These are phyloP conservation scores for Meloidogyne chitwoodi DNA, from an alignment of 1,140 invertebrate genomes.

Conservation along the genomic window DNA sequence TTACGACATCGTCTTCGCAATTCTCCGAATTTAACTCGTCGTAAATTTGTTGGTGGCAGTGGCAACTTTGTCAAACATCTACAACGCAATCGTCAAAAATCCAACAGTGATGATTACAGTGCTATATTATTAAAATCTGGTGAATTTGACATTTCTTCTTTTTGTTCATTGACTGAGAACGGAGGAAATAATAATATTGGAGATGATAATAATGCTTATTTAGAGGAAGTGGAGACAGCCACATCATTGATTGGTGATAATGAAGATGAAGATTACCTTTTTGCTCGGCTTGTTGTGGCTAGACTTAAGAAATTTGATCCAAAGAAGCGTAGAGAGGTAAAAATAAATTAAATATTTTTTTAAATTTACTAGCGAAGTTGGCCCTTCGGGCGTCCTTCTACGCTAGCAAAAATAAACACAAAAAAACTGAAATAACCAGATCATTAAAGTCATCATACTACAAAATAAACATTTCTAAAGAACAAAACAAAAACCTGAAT, in stretches of 20 bases:
- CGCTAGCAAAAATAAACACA: too few species aligned
- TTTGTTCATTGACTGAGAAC: neutral
- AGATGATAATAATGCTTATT: neutral
- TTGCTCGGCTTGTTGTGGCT: slow-evolving; percentile 50
- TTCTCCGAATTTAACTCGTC: neutral
- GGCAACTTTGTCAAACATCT: neutral
- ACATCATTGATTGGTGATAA: neutral
- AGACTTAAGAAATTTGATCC: slow-evolving; percentile 42
- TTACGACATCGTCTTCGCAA: slow-evolving; percentile 33
- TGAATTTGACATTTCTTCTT: neutral
- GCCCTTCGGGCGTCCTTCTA: too few species aligned
- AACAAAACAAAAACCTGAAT: too few species aligned
- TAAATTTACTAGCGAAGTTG: slow-evolving; percentile 11
- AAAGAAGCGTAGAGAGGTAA: slow-evolving; percentile 41
- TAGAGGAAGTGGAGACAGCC: slow-evolving; percentile 2
- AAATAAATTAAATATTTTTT: neutral
- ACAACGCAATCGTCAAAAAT: neutral
- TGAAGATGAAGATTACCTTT: slow-evolving; percentile 45
- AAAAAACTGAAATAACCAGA: too few species aligned
- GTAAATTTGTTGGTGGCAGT: neutral
- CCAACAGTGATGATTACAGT: neutral
- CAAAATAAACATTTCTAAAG: too few species aligned
- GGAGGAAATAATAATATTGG: neutral
- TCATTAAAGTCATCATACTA: too few species aligned
- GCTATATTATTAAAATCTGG: neutral